A percentile compares a stretch with the other conserved stretches of the same genome.
These are phyloP conservation scores for Leptinotarsa texana DNA, from an alignment of 1,140 invertebrate species.

Conservation along the genomic window DNA sequence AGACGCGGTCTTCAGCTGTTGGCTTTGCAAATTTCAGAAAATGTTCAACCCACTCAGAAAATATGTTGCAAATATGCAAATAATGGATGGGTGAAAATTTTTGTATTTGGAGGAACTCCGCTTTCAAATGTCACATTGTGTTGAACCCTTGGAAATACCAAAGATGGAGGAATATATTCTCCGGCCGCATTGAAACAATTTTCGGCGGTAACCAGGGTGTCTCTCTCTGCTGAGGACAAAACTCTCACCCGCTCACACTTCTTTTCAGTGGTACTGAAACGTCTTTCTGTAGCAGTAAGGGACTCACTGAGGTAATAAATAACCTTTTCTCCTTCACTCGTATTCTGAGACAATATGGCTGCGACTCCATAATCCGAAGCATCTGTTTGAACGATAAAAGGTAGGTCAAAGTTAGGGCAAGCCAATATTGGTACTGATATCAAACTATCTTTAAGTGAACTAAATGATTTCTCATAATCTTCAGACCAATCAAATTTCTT, in stretches of 20 bases:
- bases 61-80: too few species aligned
- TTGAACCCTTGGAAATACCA: too few species aligned
- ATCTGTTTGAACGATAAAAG: slow-evolving; percentile 35
- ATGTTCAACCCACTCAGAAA: too few species aligned
- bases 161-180: too few species aligned
- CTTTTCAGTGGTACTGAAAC: slow-evolving; percentile 55
- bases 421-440: slow-evolving; percentile 18
- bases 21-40: too few species aligned
- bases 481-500: background rate
- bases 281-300: slow-evolving; percentile 53
- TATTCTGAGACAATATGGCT: slow-evolving; percentile 34
- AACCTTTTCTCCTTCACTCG: slow-evolving; percentile 33
- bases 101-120: too few species aligned
- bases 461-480: background rate
- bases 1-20: too few species aligned
- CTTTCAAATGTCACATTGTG: too few species aligned
- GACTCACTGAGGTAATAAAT: slow-evolving; percentile 48
- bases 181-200: too few species aligned
- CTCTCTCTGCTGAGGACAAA: too few species aligned
- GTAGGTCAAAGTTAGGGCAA: slow-evolving; percentile 28
- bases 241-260: slow-evolving; percentile 54
- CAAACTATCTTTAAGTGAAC: background rate
- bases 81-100: too few species aligned
- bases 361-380: slow-evolving; percentile 39
- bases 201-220: too few species aligned